Percentiles rank a stretch among this genome's conserved stretches.
These are phyloP conservation scores for Dissostichus mawsoni DNA, from an alignment of 2,113 vertebrate genomes.

Conservation along the genomic window DNA sequence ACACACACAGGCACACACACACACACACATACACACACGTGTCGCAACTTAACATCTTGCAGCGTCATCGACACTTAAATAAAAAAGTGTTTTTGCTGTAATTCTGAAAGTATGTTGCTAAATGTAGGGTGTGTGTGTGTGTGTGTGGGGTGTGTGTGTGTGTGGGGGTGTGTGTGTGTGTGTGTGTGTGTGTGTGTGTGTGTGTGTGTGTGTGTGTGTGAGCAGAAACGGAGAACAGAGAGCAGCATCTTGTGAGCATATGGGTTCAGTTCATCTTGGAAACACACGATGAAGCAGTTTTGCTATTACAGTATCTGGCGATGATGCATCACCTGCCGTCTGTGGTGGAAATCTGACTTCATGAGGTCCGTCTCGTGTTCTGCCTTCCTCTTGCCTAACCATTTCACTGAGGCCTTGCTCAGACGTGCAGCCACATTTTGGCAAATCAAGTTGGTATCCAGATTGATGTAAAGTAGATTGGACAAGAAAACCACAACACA, in stretches of 20 bases:
- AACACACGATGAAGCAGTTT: background rate
- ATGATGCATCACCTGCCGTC: background rate
- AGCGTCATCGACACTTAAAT: conserved; percentile 13
- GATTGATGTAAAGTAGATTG: no score
- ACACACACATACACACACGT: background rate
- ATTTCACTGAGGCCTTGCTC: no score
- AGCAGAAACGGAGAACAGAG: background rate
- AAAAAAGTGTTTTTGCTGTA: background rate
- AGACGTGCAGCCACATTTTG: no score
- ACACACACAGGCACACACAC: background rate
- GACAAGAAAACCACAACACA: no score
- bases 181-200: conserved; percentile 8
- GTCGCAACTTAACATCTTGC: conserved; percentile 9
- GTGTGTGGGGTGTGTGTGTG: no score
- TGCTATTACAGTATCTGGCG: background rate
- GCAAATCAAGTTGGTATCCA: no score
- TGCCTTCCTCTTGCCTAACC: no score
- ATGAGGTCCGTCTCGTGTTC: no score
- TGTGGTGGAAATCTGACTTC: no score
- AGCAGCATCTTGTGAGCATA: background rate
- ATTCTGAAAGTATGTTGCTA: background rate
- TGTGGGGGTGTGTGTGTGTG: conserved; percentile 12
- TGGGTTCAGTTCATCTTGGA: background rate
- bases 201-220: background rate
- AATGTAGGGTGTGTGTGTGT: background rate